A percentile compares a stretch with the other conserved stretches of the same genome.
Evolutionary conservation across 2,888 invertebrate genomes (phyloP).

Genomic region (Latrodectus elegans): DNA sequence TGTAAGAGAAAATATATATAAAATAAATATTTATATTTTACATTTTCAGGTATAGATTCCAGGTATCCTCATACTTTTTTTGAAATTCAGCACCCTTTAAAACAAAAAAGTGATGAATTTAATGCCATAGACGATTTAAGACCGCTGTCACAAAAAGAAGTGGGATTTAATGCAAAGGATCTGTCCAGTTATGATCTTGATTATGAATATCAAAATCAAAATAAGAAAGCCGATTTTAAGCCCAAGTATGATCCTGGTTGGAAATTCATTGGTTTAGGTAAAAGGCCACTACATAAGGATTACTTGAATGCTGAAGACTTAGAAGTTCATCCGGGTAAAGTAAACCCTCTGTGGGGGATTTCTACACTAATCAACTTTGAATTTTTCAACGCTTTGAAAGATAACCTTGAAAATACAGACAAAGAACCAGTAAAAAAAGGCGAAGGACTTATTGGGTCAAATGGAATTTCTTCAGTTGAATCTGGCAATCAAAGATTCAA

Average conservation of each 20-base stretch:
- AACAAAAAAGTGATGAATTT: slow-evolving; percentile 18
- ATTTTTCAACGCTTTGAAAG: slow-evolving; percentile 49
- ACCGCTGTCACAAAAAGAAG: not conserved
- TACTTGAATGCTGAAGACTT: not conserved
- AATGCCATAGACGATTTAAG: slow-evolving; percentile 27
- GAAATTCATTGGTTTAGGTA: slow-evolving; percentile 66
- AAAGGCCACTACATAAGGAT: slow-evolving; percentile 40
- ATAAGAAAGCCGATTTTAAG: slow-evolving; percentile 49
- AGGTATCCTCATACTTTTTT: not conserved
- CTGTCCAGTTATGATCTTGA: not conserved
- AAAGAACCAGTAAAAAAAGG: slow-evolving; percentile 44
- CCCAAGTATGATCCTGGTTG: slow-evolving; percentile 66
- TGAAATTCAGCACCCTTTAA: not conserved
- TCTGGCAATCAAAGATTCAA: slow-evolving; percentile 7
- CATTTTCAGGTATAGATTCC: not conserved
- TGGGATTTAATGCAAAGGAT: not conserved
- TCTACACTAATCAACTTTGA: slow-evolving; percentile 57
- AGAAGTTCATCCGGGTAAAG: not conserved
- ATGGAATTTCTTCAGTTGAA: slow-evolving; percentile 4
- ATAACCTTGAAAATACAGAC: slow-evolving; percentile 36
- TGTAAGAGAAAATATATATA: not conserved
- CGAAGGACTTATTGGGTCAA: slow-evolving; percentile 3
- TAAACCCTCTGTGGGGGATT: slow-evolving; percentile 42
- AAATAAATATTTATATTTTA: not conserved
- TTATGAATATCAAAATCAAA: not conserved